phyloP scores from a whole-genome alignment of 2,113 vertebrate species.

The Rhagologus leucostigma region DNA sequence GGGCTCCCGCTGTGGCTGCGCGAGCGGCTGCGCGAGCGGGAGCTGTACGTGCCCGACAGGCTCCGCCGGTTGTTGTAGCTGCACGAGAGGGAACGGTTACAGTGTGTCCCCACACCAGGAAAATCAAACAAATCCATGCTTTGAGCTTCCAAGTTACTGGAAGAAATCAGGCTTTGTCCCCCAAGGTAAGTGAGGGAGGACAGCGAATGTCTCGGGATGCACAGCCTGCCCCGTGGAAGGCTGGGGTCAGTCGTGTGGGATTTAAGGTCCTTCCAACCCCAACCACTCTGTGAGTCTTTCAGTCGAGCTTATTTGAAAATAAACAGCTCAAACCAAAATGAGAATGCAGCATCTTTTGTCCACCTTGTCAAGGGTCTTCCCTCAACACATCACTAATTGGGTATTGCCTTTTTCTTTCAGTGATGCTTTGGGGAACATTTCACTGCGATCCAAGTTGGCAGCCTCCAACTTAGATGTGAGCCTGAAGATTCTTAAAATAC shows the following conservation, averaged over 20 bases:
- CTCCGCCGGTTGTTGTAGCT: slow-evolving; percentile 96
- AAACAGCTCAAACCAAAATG: not conserved
- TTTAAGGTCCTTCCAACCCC: not conserved
- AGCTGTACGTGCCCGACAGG: slow-evolving; percentile 95
- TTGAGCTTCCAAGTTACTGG: fast-evolving
- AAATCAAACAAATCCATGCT: fast-evolving
- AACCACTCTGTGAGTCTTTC: not conserved
- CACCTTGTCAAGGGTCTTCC: not conserved
- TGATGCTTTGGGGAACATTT: not conserved
- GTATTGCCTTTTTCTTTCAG: not conserved
- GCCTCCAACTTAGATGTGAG: not conserved
- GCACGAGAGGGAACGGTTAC: fast-evolving
- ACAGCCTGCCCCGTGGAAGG: not conserved
- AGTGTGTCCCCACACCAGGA: fast-evolving
- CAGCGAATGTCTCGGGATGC: fast-evolving
- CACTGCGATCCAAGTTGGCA: not conserved
- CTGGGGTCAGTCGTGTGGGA: fast-evolving
- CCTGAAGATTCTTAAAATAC: not conserved
- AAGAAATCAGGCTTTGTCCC: fast-evolving
- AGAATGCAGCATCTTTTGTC: fast-evolving
- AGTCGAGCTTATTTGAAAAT: not conserved
- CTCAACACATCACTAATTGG: fast-evolving
- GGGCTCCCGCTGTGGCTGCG: slow-evolving; percentile 92
- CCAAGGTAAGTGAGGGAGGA: fast-evolving
- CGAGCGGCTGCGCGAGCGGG: slow-evolving; percentile 89